Conservation (phyloP, 2,113 vertebrate species). For the Emydocephalus ijimae region DNA sequence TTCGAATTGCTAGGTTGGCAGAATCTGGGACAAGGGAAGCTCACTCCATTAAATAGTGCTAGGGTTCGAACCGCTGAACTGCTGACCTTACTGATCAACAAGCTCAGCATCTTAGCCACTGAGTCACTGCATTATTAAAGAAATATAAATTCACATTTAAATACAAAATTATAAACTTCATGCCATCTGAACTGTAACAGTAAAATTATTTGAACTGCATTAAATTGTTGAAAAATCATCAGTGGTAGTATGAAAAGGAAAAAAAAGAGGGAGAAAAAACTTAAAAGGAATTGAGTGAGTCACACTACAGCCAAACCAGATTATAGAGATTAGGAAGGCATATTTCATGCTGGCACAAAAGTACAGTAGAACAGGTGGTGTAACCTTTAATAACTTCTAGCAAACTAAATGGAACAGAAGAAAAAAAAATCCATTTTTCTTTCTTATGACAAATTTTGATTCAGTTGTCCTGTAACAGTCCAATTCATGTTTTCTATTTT, state of each 20-base stretch:
- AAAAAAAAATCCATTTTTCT: neutral
- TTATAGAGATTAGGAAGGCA: neutral
- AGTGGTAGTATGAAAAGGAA: neutral
- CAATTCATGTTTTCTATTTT: neutral
- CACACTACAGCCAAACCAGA: neutral
- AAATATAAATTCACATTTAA: neutral
- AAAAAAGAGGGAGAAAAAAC: neutral
- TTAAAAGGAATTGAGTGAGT: neutral
- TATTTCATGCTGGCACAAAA: neutral
- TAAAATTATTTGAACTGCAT: neutral
- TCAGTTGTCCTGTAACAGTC: neutral
- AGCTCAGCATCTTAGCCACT: too few relatives aligned
- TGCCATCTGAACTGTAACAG: neutral
- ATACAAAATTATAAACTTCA: neutral
- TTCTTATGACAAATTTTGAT: neutral
- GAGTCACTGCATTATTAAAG: neutral
- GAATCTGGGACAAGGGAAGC: too few relatives aligned
- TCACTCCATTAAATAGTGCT: too few relatives aligned
- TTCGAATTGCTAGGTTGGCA: too few relatives aligned
- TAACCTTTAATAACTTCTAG: neutral
- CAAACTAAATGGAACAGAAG: neutral
- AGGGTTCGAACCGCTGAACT: too few relatives aligned
- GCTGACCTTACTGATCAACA: too few relatives aligned
- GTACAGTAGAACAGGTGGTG: neutral
- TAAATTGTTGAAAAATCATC: neutral